Percentiles rank a stretch among this genome's conserved stretches.
Evolutionary conservation across 2,797 vertebrate species (phyloP).

Genomic region (Rhinella marina): DNA sequence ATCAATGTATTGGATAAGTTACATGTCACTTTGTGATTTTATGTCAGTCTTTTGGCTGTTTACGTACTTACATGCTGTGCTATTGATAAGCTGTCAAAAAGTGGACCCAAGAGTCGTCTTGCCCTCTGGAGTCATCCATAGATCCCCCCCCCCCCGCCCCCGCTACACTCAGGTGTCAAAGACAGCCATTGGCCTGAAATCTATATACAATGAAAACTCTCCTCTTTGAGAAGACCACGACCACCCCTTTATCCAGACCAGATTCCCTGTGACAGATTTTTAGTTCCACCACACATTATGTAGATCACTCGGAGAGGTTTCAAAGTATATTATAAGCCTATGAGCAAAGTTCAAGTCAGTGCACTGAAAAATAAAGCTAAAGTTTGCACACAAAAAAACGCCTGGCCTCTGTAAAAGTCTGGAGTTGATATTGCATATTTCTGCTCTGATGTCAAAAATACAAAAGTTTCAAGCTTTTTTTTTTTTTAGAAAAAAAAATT

Average conservation of each 20-base stretch:
- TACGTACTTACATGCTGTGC: neutral
- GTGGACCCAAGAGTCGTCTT: neutral
- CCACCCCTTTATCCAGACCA: too few species aligned
- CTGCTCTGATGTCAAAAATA: neutral
- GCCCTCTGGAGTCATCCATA: neutral
- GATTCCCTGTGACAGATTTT: too few species aligned
- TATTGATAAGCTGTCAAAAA: slow-evolving; percentile 1
- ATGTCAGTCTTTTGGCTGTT: neutral
- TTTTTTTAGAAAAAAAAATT: neutral
- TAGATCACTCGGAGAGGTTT: too few species aligned
- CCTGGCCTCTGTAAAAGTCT: neutral
- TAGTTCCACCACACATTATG: too few species aligned
- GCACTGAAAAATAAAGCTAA: neutral
- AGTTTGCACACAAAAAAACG: neutral
- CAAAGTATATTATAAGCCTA: too few species aligned
- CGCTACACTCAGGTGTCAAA: neutral
- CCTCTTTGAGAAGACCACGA: too few species aligned
- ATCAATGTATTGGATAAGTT: neutral
- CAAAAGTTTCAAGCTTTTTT: neutral
- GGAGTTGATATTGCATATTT: neutral
- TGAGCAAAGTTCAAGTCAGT: too few species aligned
- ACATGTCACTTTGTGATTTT: neutral
- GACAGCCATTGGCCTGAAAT: neutral
- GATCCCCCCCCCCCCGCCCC: too few species aligned
- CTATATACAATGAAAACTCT: neutral